Percentiles rank a stretch among this genome's conserved stretches.
Evolutionary conservation across 1,140 invertebrate species (phyloP).

Genomic region (Zaprionus inermis): DNA sequence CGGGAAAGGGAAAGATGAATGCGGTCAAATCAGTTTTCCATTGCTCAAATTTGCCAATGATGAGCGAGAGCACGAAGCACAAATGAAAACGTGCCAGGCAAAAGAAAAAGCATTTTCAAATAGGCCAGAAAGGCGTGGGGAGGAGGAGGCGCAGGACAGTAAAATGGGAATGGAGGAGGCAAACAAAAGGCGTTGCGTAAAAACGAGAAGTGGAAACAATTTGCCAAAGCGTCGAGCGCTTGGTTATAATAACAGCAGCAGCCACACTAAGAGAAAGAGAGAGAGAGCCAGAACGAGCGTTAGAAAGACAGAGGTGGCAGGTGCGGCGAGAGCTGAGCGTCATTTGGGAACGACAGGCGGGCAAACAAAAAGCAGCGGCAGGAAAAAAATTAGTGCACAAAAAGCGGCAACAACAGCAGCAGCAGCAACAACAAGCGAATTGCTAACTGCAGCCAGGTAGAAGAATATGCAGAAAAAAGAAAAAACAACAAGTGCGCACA

Average conservation of each 20-base stretch:
- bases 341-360: conserved; percentile 35
- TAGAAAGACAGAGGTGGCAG: background rate
- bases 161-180: conserved; percentile 12
- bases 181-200: conserved; percentile 54
- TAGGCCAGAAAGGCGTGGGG: conserved; percentile 1
- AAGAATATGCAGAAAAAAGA: conserved; percentile 60
- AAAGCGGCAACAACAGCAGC: conserved; percentile 53
- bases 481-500: conserved; percentile 16
- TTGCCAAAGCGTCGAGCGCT: conserved; percentile 73
- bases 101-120: conserved; percentile 37
- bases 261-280: background rate
- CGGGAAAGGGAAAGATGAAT: conserved; percentile 43
- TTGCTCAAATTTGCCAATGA: conserved; percentile 21
- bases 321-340: conserved; percentile 23
- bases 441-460: conserved; percentile 63
- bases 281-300: background rate
- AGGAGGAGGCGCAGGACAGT: no score
- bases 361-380: conserved; percentile 68
- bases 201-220: conserved; percentile 74
- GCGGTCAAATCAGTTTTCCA: conserved; percentile 47
- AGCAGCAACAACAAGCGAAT: conserved; percentile 27
- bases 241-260: conserved; percentile 71
- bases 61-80: conserved; percentile 20
- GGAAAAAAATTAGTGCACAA: conserved; percentile 75
- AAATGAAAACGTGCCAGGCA: conserved; percentile 15